phyloP scores from a whole-genome alignment of 2,888 invertebrate species.

The Ctena decussata region DNA sequence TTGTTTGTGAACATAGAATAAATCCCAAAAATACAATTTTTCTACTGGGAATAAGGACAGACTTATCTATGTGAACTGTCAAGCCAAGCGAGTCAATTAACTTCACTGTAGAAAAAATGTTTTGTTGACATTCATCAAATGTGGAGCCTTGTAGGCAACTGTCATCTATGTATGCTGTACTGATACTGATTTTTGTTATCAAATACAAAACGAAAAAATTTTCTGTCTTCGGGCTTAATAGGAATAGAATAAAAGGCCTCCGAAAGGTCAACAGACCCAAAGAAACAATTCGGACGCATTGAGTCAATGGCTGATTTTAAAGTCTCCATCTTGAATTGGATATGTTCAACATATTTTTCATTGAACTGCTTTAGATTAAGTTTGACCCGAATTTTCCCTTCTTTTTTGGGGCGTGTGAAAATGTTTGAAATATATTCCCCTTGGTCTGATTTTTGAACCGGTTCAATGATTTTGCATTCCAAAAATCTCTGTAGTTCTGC shows the following conservation, averaged over 20 bases:
- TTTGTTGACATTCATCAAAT: slow-evolving; percentile 23
- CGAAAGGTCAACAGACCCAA: slow-evolving; percentile 48
- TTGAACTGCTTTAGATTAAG: slow-evolving; percentile 42
- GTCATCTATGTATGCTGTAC: slow-evolving; percentile 60
- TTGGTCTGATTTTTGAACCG: neutral
- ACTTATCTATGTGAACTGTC: slow-evolving; percentile 59
- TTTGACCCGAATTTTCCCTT: slow-evolving; percentile 20
- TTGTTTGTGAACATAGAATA: slow-evolving; percentile 48
- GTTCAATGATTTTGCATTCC: slow-evolving; percentile 19
- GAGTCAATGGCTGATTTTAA: slow-evolving; percentile 34
- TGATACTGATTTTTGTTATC: slow-evolving; percentile 31
- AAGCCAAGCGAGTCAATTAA: slow-evolving; percentile 56
- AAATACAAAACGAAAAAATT: slow-evolving; percentile 47
- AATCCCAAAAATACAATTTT: slow-evolving; percentile 60
- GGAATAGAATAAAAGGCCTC: slow-evolving; percentile 52
- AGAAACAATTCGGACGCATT: slow-evolving; percentile 33
- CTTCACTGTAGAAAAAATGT: slow-evolving; percentile 22
- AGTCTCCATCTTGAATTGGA: slow-evolving; percentile 58
- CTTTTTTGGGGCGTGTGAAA: slow-evolving; percentile 30
- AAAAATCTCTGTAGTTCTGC: slow-evolving; percentile 8
- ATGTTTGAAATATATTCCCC: slow-evolving; percentile 39
- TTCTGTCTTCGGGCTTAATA: slow-evolving; percentile 24
- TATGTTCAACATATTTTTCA: slow-evolving; percentile 23
- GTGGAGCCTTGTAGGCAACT: slow-evolving; percentile 36
- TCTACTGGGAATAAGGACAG: slow-evolving; percentile 41